A percentile compares a stretch with the other conserved stretches of the same genome.
These are phyloP conservation scores for Pachypanchax playfairii DNA, from an alignment of 2,113 vertebrate genomes.

Conservation along the genomic window DNA sequence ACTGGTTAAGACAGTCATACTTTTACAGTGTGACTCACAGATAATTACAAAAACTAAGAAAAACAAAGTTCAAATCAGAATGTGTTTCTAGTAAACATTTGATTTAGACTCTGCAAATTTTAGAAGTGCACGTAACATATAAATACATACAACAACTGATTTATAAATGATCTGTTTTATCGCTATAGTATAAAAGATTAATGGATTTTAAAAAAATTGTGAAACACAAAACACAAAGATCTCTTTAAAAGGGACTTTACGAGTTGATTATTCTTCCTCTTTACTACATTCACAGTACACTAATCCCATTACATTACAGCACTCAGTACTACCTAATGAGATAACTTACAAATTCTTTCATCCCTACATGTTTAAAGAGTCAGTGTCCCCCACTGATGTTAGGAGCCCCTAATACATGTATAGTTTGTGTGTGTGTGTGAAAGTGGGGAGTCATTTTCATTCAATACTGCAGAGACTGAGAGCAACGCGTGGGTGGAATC, in stretches of 20 bases:
- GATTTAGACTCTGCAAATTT: no score
- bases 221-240: conserved; percentile 34
- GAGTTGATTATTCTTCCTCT: conserved; percentile 54
- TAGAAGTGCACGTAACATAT: no score
- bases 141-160: no score
- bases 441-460: conserved; percentile 68
- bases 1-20: no score
- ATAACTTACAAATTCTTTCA: conserved; percentile 58
- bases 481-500: conserved; percentile 76
- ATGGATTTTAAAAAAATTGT: no score
- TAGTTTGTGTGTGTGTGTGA: conserved; percentile 26
- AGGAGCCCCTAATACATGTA: conserved; percentile 24
- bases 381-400: conserved; percentile 32
- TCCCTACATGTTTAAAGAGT: conserved; percentile 56
- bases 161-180: no score
- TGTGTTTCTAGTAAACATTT: no score
- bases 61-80: no score
- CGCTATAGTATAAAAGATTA: no score
- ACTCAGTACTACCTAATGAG: conserved; percentile 66
- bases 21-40: no score
- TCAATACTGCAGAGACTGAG: conserved; percentile 72
- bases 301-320: conserved; percentile 62
- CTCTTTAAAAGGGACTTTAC: conserved; percentile 20
- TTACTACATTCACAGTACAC: conserved; percentile 49
- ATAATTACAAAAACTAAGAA: no score